Percentiles rank a stretch among this genome's conserved stretches.
Conservation (phyloP, 1,140 invertebrate genomes). For the Spodoptera frugiperda region DNA sequence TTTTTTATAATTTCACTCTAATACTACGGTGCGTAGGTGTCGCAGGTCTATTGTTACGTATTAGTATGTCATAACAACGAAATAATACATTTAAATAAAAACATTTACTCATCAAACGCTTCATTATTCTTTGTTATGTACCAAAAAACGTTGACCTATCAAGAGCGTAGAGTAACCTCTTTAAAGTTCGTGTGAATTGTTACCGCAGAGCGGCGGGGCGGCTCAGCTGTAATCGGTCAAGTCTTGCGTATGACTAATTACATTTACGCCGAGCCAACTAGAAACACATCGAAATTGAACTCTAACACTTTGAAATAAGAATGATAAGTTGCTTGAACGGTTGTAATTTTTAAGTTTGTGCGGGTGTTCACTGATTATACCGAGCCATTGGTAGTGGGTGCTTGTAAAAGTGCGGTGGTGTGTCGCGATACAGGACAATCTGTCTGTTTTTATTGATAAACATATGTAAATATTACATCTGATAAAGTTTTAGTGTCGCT, state of each 20-base stretch:
- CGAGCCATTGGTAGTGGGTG: constrained; percentile 13
- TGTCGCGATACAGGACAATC: neutral
- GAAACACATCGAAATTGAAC: neutral
- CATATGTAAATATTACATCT: constrained; percentile 42
- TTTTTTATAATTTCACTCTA: no score
- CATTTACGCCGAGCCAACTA: neutral
- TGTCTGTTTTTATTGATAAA: constrained; percentile 39
- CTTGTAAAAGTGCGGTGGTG: constrained; percentile 12
- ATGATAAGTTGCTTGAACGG: neutral
- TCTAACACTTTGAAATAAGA: neutral
- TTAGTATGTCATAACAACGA: no score
- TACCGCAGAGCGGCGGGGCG: neutral
- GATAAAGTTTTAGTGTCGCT: constrained; percentile 27
- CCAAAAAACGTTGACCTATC: constrained; percentile 18
- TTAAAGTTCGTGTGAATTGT: neutral
- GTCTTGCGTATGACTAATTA: constrained; percentile 14
- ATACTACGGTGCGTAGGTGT: no score
- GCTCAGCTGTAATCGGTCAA: constrained; percentile 7
- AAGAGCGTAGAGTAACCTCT: neutral
- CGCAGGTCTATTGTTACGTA: no score
- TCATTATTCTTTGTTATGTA: constrained; percentile 31
- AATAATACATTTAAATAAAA: no score
- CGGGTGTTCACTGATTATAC: constrained; percentile 2
- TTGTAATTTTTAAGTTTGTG: constrained; percentile 9
- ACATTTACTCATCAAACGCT: constrained; percentile 16